These are phyloP conservation scores for Dasypolia templi DNA, from an alignment of 2,888 invertebrate genomes.

Conservation along the genomic window DNA sequence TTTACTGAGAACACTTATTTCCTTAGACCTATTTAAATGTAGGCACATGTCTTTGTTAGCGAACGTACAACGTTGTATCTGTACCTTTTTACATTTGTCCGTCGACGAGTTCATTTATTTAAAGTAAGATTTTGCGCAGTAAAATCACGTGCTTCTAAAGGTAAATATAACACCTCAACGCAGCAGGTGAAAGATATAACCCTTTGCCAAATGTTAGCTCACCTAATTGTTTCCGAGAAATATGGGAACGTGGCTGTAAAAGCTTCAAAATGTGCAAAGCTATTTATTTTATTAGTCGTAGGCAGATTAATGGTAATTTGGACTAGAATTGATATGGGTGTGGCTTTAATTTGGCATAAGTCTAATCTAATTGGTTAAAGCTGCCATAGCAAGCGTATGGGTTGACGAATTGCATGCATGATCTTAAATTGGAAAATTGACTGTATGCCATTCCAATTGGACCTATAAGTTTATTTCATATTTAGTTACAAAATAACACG, in stretches of 20 bases:
- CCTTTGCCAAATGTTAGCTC: constrained; percentile 49
- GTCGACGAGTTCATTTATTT: constrained; percentile 38
- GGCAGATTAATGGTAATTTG: constrained; percentile 28
- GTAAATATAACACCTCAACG: constrained; percentile 44
- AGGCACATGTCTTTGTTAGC: not conserved
- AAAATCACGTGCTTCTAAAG: constrained; percentile 40
- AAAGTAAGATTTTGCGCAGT: constrained; percentile 31
- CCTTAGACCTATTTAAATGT: not conserved
- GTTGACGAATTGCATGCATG: not conserved
- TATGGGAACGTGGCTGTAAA: constrained; percentile 21
- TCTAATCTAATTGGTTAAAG: constrained; percentile 13
- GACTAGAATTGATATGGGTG: constrained; percentile 6
- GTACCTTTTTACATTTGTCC: not conserved
- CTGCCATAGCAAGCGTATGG: constrained; percentile 16
- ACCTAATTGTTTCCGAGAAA: constrained; percentile 19
- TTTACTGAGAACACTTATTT: constrained; percentile 14
- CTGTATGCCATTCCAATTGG: not conserved
- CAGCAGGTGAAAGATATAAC: constrained; percentile 47
- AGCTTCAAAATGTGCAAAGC: constrained; percentile 12
- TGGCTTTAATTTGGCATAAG: constrained; percentile 41
- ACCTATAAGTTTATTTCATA: not conserved
- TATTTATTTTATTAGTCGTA: constrained; percentile 21
- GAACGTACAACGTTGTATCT: constrained; percentile 1
- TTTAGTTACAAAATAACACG: not conserved
- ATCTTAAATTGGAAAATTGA: constrained; percentile 20